These are phyloP conservation scores for Rhopalosiphum padi DNA, from an alignment of 1,140 invertebrate genomes.

Conservation along the genomic window DNA sequence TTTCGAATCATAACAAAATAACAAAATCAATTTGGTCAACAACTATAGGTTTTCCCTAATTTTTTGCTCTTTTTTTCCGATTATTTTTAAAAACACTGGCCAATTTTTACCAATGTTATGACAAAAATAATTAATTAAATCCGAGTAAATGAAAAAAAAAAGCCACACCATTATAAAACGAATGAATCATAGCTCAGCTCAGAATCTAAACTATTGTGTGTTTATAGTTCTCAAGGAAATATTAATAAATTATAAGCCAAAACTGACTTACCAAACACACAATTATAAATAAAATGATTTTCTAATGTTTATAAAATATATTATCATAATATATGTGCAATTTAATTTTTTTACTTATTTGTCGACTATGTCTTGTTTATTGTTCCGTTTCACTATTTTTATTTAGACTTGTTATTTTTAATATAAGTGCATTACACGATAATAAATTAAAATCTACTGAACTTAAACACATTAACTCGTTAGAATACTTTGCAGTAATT, in stretches of 20 bases:
- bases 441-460: neutral
- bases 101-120: neutral
- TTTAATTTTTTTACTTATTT: neutral
- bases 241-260: neutral
- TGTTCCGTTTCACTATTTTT: neutral
- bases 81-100: no score
- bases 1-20: no score
- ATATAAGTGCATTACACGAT: neutral
- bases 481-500: neutral
- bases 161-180: neutral
- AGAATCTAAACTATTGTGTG: neutral
- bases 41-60: no score
- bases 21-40: no score
- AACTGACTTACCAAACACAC: neutral
- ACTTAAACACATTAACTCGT: neutral
- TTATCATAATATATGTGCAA: neutral
- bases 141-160: neutral
- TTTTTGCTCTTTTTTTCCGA: no score
- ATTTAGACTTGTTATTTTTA: neutral
- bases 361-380: neutral
- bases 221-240: neutral
- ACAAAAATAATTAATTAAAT: no score
- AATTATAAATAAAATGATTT: neutral
- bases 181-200: neutral
- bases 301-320: neutral